A percentile compares a stretch with the other conserved stretches of the same genome.
Conservation (phyloP, 2,888 invertebrate genomes). For the Leptinotarsa peninsularis region DNA sequence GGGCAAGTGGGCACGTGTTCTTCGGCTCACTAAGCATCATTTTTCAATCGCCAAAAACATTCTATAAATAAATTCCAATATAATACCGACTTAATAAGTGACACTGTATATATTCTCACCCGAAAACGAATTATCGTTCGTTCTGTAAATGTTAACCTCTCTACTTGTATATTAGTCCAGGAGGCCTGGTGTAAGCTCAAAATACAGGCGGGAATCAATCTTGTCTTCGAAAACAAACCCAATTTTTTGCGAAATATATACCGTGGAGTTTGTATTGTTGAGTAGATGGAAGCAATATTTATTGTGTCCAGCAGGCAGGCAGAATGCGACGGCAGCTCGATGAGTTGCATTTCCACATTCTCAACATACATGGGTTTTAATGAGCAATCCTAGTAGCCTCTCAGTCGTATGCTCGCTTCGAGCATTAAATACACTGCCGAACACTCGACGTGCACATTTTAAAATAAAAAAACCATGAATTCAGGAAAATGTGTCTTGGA, state of each 20-base stretch:
- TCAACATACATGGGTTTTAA: conserved; percentile 66
- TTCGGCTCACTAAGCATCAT: too few relatives aligned
- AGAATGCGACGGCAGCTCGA: conserved; percentile 64
- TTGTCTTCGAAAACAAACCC: conserved; percentile 62
- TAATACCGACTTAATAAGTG: too few relatives aligned
- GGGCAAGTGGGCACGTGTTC: too few relatives aligned
- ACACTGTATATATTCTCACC: neutral
- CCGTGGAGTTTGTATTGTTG: conserved; percentile 63
- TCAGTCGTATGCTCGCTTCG: conserved; percentile 45
- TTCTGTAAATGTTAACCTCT: neutral
- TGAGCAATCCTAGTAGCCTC: conserved; percentile 60
- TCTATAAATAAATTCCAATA: too few relatives aligned
- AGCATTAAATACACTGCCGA: conserved; percentile 8
- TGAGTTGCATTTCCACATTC: conserved; percentile 66
- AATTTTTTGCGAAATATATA: conserved; percentile 63
- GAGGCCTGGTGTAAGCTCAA: neutral
- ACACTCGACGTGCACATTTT: conserved; percentile 4
- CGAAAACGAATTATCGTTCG: neutral
- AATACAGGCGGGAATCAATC: conserved; percentile 57
- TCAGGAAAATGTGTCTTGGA: too few relatives aligned
- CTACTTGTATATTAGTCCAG: neutral
- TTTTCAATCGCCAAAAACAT: too few relatives aligned
- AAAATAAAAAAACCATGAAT: too few relatives aligned
- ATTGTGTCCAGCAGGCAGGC: conserved; percentile 65
- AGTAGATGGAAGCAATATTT: conserved; percentile 65